A percentile compares a stretch with the other conserved stretches of the same genome.
These are phyloP conservation scores for Plebejus melissa DNA, from an alignment of 2,888 invertebrate genomes.

Conservation along the genomic window DNA sequence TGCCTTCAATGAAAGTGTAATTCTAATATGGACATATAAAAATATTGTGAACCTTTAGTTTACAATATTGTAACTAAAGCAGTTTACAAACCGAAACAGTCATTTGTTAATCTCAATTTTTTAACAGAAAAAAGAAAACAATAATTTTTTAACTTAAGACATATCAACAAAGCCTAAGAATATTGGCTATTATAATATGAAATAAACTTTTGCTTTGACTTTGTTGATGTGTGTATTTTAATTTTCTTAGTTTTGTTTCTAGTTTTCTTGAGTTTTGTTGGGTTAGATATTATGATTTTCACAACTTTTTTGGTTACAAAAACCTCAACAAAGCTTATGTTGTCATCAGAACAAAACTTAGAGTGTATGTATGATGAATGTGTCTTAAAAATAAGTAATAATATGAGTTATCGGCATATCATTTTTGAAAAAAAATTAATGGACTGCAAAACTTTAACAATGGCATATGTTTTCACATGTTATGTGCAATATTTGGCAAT, in stretches of 20 bases:
- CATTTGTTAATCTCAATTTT: constrained; percentile 18
- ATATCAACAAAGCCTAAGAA: not conserved
- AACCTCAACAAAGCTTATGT: not conserved
- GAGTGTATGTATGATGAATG: not conserved
- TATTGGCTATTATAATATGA: not conserved
- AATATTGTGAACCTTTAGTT: not conserved
- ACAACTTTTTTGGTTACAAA: constrained; percentile 3
- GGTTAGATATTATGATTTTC: not conserved
- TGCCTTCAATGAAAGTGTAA: not conserved
- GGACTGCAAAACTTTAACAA: constrained; percentile 39
- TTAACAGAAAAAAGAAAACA: too few relatives aligned
- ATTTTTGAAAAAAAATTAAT: constrained; percentile 41
- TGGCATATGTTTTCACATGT: constrained; percentile 39
- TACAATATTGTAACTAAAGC: constrained; percentile 2
- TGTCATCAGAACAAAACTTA: constrained; percentile 24
- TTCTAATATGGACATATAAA: constrained; percentile 9
- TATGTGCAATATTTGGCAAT: constrained; percentile 76
- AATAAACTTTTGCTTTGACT: not conserved
- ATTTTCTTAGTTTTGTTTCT: not conserved
- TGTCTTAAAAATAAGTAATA: constrained; percentile 30
- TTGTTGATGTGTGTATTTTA: not conserved
- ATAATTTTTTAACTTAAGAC: not conserved
- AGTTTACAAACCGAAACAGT: not conserved
- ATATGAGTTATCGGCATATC: constrained; percentile 42
- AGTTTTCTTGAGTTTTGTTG: constrained; percentile 1